Evolutionary conservation across 2,888 invertebrate species (phyloP).

Genomic region (Drosophila putrida): DNA sequence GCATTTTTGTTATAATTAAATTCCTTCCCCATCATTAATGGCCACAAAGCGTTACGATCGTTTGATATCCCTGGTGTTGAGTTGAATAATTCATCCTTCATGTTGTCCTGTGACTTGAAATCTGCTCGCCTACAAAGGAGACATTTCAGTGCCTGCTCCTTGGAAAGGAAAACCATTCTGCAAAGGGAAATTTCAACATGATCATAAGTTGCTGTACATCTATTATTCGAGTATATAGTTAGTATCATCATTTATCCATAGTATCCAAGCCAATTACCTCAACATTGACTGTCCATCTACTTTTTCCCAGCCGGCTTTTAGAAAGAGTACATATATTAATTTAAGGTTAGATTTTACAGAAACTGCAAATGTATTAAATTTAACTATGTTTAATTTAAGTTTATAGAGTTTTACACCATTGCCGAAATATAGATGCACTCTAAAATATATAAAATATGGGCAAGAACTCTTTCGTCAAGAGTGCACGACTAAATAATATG

Average conservation of each 20-base stretch:
- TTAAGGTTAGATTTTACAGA: background rate
- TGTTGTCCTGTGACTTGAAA: slow-evolving; percentile 36
- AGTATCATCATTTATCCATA: background rate
- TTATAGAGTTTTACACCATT: slow-evolving; percentile 4
- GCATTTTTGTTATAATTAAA: slow-evolving; percentile 54
- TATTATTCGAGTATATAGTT: background rate
- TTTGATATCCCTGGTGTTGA: slow-evolving; percentile 1
- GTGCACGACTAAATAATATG: no score
- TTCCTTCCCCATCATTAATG: slow-evolving; percentile 50
- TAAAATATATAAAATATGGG: no score
- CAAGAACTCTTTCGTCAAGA: no score
- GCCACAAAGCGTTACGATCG: slow-evolving; percentile 31
- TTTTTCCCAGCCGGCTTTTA: slow-evolving; percentile 53
- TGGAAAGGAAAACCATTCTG: slow-evolving; percentile 55
- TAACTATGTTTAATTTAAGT: background rate
- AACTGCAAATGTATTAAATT: background rate
- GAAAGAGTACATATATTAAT: slow-evolving; percentile 3
- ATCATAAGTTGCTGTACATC: background rate
- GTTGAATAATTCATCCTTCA: slow-evolving; percentile 30
- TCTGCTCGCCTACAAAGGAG: slow-evolving; percentile 56
- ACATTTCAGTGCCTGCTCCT: slow-evolving; percentile 54
- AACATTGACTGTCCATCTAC: slow-evolving; percentile 40
- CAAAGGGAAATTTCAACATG: background rate
- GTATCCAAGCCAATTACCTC: slow-evolving; percentile 27
- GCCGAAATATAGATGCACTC: background rate